Percentiles rank a stretch among this genome's conserved stretches.
phyloP scores from a whole-genome alignment of 1,140 invertebrate species.

The Dreissena rostriformis region DNA sequence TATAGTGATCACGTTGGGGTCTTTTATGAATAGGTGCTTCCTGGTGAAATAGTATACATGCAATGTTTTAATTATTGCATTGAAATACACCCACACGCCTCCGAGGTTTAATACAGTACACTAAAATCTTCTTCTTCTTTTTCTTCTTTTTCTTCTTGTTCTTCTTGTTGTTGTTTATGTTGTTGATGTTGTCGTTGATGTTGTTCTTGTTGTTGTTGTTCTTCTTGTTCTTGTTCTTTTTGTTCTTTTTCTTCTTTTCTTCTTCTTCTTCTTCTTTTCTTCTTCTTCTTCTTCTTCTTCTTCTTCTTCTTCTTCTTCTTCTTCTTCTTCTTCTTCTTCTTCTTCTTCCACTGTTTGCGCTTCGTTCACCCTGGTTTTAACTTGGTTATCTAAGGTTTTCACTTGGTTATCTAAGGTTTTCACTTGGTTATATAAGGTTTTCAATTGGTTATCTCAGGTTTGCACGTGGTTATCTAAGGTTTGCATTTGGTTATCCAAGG shows the following conservation, averaged over 20 bases:
- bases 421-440: no score
- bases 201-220: not conserved
- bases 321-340: not conserved
- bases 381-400: no score
- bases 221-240: not conserved
- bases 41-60: no score
- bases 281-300: conserved; percentile 5
- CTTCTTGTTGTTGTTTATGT: not conserved
- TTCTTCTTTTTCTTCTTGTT: not conserved
- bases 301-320: not conserved
- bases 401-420: no score
- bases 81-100: no score
- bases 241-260: conserved; percentile 4
- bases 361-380: no score
- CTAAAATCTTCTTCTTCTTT: not conserved
- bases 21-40: no score
- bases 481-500: no score
- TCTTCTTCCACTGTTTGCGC: not conserved
- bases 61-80: no score
- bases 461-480: conserved; percentile 1
- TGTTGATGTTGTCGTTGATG: not conserved
- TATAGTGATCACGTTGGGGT: no score
- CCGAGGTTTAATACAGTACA: no score
- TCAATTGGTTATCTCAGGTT: no score
- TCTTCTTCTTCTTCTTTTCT: conserved; percentile 1